phyloP scores from a whole-genome alignment of 2,113 vertebrate genomes.

The Epinephelus moara region DNA sequence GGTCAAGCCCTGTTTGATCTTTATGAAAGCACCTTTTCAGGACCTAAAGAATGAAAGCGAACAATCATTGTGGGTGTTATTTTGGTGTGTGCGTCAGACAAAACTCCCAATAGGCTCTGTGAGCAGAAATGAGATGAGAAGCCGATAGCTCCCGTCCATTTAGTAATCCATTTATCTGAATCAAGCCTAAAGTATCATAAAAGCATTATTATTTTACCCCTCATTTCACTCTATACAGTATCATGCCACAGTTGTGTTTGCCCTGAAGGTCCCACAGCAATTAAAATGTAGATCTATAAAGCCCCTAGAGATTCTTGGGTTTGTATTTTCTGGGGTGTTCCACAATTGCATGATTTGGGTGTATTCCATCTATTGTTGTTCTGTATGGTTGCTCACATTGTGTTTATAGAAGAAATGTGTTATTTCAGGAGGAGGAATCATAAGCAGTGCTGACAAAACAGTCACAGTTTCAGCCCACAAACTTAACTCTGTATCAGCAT shows the following conservation, averaged over 20 bases:
- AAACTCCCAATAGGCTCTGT: slow-evolving; percentile 17
- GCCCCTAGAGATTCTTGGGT: slow-evolving; percentile 13
- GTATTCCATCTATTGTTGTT: neutral
- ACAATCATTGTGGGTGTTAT: slow-evolving; percentile 50
- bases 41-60: slow-evolving; percentile 28
- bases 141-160: slow-evolving; percentile 42
- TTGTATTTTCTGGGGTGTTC: slow-evolving; percentile 16
- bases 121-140: slow-evolving; percentile 58
- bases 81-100: slow-evolving; percentile 52
- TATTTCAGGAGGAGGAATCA: slow-evolving; percentile 8
- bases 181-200: slow-evolving; percentile 43
- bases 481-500: slow-evolving; percentile 29
- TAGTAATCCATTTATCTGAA: slow-evolving; percentile 63
- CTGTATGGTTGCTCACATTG: neutral
- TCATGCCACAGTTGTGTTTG: slow-evolving; percentile 24
- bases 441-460: slow-evolving; percentile 22
- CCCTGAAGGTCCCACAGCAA: slow-evolving; percentile 38
- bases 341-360: neutral
- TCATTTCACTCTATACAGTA: slow-evolving; percentile 25
- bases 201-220: slow-evolving; percentile 5
- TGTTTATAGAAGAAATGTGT: neutral
- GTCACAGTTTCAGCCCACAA: slow-evolving; percentile 16
- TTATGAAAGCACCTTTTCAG: slow-evolving; percentile 54
- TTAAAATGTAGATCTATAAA: slow-evolving; percentile 42
- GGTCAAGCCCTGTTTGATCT: slow-evolving; percentile 45